A percentile compares a stretch with the other conserved stretches of the same genome.
Evolutionary conservation across 2,888 invertebrate genomes (phyloP).

Genomic region (Cantharis rustica): DNA sequence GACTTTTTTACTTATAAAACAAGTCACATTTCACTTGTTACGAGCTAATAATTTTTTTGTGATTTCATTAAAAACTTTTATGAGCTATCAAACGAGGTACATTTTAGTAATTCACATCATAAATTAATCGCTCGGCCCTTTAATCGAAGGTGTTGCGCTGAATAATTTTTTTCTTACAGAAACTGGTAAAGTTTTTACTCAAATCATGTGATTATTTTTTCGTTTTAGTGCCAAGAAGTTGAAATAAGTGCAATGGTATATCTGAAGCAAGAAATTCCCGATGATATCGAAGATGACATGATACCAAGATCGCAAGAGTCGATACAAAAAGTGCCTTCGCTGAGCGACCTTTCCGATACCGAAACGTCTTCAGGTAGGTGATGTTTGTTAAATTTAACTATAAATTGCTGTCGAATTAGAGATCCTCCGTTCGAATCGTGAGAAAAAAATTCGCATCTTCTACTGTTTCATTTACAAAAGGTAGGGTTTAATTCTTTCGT

Average conservation of each 20-base stretch:
- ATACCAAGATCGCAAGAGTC: conserved; percentile 61
- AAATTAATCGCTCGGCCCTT: neutral
- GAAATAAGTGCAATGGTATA: conserved; percentile 44
- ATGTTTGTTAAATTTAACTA: neutral
- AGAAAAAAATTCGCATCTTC: neutral
- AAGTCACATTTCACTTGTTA: neutral
- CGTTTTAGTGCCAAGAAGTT: conserved; percentile 52
- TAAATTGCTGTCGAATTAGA: neutral
- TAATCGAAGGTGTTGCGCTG: neutral
- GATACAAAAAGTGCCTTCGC: conserved; percentile 87
- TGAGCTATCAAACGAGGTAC: neutral
- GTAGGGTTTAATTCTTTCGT: neutral
- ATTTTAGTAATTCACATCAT: neutral
- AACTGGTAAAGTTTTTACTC: neutral
- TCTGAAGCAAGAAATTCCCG: conserved; percentile 64
- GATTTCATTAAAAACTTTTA: neutral
- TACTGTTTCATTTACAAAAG: neutral
- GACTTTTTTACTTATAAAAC: neutral
- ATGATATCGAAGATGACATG: conserved; percentile 66
- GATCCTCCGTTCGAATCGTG: neutral
- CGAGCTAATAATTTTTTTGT: neutral
- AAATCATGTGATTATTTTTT: conserved; percentile 7
- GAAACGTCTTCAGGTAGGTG: conserved; percentile 88
- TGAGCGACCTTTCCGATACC: conserved; percentile 88
- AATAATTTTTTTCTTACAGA: neutral